Conservation (phyloP, 2,113 vertebrate species). For the Falco punctatus region DNA sequence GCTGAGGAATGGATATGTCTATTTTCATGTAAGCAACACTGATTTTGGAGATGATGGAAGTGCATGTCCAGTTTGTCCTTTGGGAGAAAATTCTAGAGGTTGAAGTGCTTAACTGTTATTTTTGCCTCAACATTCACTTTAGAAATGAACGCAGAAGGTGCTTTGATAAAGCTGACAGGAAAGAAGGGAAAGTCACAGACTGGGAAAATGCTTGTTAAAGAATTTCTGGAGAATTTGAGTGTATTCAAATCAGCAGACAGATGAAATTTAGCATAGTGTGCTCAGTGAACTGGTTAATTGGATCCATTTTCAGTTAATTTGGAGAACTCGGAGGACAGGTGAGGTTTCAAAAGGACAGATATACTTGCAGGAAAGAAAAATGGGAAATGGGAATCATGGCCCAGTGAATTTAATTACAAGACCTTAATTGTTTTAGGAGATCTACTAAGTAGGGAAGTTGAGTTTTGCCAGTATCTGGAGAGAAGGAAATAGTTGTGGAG, state of each 20-base stretch:
- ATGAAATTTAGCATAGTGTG: constrained; percentile 12
- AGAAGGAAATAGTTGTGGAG: neutral
- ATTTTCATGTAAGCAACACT: neutral
- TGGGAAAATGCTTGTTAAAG: constrained; percentile 23
- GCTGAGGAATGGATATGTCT: accelerated
- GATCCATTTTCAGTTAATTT: constrained; percentile 43
- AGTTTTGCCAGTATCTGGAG: neutral
- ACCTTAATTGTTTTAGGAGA: constrained; percentile 3
- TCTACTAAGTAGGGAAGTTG: neutral
- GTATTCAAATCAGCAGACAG: constrained; percentile 40
- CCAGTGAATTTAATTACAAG: constrained; percentile 33
- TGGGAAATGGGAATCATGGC: neutral
- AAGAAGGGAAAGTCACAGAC: neutral
- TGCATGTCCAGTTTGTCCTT: neutral
- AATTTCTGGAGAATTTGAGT: constrained; percentile 11
- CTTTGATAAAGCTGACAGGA: neutral
- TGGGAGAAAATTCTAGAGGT: neutral
- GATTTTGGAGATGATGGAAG: neutral
- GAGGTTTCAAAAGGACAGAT: constrained; percentile 37
- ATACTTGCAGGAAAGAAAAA: neutral
- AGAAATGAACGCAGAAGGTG: neutral
- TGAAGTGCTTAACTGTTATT: neutral
- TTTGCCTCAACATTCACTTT: neutral
- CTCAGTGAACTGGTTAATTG: constrained; percentile 52
- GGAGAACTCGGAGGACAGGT: constrained; percentile 32